These are phyloP conservation scores for Leptestheria dahalacensis DNA, from an alignment of 1,140 invertebrate species.

Conservation along the genomic window DNA sequence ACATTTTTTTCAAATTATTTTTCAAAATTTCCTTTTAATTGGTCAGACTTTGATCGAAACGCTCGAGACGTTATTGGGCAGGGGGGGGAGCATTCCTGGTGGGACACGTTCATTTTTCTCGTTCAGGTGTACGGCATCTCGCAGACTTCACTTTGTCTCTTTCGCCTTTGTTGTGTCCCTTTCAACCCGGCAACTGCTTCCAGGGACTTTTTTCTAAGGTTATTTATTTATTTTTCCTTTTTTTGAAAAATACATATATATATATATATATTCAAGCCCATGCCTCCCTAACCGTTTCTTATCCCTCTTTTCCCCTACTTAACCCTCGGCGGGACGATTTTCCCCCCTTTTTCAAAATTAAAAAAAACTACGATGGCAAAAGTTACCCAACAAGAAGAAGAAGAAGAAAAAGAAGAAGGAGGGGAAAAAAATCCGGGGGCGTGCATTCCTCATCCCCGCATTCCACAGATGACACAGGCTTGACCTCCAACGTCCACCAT, in stretches of 20 bases:
- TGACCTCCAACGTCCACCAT: background rate
- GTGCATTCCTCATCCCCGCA: background rate
- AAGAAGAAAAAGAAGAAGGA: background rate
- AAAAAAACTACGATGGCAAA: background rate
- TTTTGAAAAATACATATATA: background rate
- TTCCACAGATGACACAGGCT: background rate
- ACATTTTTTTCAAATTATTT: background rate
- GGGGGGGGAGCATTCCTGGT: background rate
- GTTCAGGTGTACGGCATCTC: background rate
- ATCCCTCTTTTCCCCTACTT: background rate
- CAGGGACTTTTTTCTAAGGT: background rate
- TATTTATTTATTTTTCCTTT: background rate
- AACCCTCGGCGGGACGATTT: background rate
- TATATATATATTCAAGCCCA: background rate
- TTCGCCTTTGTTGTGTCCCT: slow-evolving; percentile 2
- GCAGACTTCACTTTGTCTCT: slow-evolving; percentile 11
- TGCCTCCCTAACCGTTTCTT: background rate
- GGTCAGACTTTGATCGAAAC: background rate
- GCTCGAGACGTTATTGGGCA: slow-evolving; percentile 5
- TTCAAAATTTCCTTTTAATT: background rate
- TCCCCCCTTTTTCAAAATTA: background rate
- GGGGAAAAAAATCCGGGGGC: background rate
- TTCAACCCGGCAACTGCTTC: background rate
- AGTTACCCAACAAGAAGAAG: background rate
- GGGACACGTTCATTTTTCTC: background rate